phyloP scores from a whole-genome alignment of 2,113 vertebrate genomes.

The Hirundichthys speculiger region DNA sequence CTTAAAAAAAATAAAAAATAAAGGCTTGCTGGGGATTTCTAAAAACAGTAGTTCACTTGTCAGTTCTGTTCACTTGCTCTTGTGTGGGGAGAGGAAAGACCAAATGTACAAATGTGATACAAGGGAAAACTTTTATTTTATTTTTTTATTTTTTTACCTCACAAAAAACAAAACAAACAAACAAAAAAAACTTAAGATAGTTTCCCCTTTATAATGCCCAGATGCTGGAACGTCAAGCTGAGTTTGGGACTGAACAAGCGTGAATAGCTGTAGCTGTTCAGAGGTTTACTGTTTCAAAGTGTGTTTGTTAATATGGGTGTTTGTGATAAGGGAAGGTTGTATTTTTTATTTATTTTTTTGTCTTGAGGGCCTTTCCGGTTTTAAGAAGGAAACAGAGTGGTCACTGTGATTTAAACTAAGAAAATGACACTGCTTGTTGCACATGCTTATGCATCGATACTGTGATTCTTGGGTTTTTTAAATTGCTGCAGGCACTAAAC shows the following conservation, averaged over 20 bases:
- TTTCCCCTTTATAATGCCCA: constrained; percentile 32
- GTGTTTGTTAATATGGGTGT: constrained; percentile 36
- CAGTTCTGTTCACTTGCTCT: constrained; percentile 24
- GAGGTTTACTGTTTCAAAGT: constrained; percentile 14
- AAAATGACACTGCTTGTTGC: constrained; percentile 54
- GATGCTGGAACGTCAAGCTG: too few species aligned
- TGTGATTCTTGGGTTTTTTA: constrained; percentile 60
- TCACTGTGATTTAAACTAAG: constrained; percentile 54
- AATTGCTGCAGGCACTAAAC: constrained; percentile 62
- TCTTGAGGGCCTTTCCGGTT: constrained; percentile 40
- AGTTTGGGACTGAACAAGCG: constrained; percentile 36
- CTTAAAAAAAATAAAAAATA: constrained; percentile 43
- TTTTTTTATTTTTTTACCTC: too few species aligned
- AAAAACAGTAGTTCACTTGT: constrained; percentile 33
- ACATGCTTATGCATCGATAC: constrained; percentile 59
- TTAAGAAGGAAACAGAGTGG: constrained; percentile 37
- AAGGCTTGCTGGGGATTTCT: constrained; percentile 6
- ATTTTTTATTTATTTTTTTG: constrained; percentile 8
- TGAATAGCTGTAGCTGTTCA: constrained; percentile 15
- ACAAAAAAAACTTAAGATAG: constrained; percentile 16
- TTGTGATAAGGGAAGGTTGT: constrained; percentile 37
- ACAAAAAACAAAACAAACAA: constrained; percentile 4
- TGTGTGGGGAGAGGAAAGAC: constrained; percentile 22
- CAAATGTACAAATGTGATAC: constrained; percentile 28
- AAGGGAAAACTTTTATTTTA: constrained; percentile 7